These are phyloP conservation scores for Euplagia quadripunctaria DNA, from an alignment of 2,888 invertebrate genomes.

Conservation along the genomic window DNA sequence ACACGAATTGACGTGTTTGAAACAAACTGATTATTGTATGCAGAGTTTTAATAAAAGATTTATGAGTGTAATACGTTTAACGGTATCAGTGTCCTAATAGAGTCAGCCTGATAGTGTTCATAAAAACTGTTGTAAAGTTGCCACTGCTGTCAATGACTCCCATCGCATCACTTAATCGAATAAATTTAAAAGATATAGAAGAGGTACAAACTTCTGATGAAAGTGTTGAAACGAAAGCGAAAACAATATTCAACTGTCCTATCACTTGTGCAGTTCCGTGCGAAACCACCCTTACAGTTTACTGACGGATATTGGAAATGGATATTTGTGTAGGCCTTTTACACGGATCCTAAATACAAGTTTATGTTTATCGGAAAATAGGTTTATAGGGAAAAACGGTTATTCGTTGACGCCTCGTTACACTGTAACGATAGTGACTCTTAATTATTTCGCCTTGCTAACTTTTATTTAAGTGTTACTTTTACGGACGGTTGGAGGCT, in stretches of 20 bases:
- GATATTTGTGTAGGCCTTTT: conserved; percentile 44
- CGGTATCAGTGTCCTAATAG: neutral
- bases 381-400: conserved; percentile 39
- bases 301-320: conserved; percentile 38
- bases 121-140: too few species aligned
- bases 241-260: neutral
- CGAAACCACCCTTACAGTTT: conserved; percentile 17
- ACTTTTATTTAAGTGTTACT: conserved; percentile 13
- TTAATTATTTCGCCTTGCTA: conserved; percentile 25
- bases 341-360: conserved; percentile 35
- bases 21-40: neutral
- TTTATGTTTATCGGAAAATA: conserved; percentile 46
- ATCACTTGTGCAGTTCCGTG: neutral
- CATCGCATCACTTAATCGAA: neutral
- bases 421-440: conserved; percentile 23
- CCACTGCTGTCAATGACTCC: neutral
- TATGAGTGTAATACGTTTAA: neutral
- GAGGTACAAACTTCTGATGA: neutral
- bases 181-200: neutral
- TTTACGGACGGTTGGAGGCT: neutral
- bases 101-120: neutral
- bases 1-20: neutral
- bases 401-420: conserved; percentile 36
- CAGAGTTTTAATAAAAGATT: neutral
- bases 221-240: neutral